phyloP scores from a whole-genome alignment of 2,113 vertebrate species.

The Haliaeetus leucogaster region DNA sequence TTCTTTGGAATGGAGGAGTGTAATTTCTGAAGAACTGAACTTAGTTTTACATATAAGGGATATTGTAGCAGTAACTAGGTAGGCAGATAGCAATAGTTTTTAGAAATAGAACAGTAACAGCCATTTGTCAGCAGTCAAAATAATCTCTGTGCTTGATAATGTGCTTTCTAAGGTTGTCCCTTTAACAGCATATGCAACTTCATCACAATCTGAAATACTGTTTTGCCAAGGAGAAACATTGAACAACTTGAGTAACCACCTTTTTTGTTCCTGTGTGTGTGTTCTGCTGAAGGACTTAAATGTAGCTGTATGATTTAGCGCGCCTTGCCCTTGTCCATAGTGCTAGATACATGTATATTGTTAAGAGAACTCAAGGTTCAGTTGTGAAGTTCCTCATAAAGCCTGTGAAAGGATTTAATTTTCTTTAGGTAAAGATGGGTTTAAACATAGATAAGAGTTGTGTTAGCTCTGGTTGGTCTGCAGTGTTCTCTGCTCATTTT shows the following conservation, averaged over 20 bases:
- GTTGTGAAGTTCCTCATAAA: neutral
- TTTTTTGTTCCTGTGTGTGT: neutral
- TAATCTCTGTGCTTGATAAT: neutral
- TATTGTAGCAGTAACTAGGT: neutral
- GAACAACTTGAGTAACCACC: neutral
- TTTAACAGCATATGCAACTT: neutral
- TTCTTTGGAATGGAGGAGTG: neutral
- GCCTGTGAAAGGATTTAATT: neutral
- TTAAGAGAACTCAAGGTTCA: neutral
- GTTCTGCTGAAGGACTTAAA: neutral
- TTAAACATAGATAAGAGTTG: neutral
- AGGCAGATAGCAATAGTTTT: neutral
- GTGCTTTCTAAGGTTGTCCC: neutral
- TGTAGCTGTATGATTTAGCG: neutral
- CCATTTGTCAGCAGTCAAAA: neutral
- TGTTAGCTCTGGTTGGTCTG: neutral
- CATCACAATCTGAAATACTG: neutral
- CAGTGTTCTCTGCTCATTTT: neutral
- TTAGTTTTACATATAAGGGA: neutral
- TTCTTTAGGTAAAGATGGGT: neutral
- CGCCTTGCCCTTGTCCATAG: neutral
- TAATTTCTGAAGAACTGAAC: neutral
- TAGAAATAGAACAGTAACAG: neutral
- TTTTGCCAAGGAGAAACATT: neutral
- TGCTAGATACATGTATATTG: neutral